Evolutionary conservation across 2,888 invertebrate species (phyloP).

Genomic region (Bedellia somnulentella): DNA sequence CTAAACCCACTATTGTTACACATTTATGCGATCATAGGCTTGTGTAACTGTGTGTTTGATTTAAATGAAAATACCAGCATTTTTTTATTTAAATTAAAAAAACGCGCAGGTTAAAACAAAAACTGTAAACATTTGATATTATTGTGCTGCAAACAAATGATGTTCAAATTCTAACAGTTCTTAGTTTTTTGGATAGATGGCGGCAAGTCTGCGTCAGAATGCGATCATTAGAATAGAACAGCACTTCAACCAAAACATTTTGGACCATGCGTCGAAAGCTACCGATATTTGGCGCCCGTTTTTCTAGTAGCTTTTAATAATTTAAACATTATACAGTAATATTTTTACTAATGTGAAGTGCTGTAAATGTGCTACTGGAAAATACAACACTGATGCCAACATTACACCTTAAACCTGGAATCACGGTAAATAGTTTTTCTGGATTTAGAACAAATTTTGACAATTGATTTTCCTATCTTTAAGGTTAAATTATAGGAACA

Average conservation of each 20-base stretch:
- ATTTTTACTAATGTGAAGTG: slow-evolving; percentile 31
- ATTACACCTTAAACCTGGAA: slow-evolving; percentile 50
- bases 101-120: too few relatives aligned
- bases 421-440: slow-evolving; percentile 46
- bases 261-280: slow-evolving; percentile 28
- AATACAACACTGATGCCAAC: slow-evolving; percentile 40
- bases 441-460: too few relatives aligned
- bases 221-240: slow-evolving; percentile 31
- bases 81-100: too few relatives aligned
- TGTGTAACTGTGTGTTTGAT: too few relatives aligned
- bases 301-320: slow-evolving; percentile 16
- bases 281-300: slow-evolving; percentile 38
- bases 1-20: too few relatives aligned
- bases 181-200: too few relatives aligned
- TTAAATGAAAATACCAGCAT: too few relatives aligned
- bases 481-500: background rate
- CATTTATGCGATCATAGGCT: too few relatives aligned
- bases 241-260: slow-evolving; percentile 38
- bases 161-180: too few relatives aligned
- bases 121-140: too few relatives aligned
- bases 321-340: slow-evolving; percentile 2
- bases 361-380: slow-evolving; percentile 17
- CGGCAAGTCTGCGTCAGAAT: slow-evolving; percentile 7
- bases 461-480: too few relatives aligned
- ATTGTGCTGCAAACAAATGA: too few relatives aligned